These are phyloP conservation scores for Puffinus mauretanicus DNA, from an alignment of 2,113 vertebrate genomes.

Conservation along the genomic window DNA sequence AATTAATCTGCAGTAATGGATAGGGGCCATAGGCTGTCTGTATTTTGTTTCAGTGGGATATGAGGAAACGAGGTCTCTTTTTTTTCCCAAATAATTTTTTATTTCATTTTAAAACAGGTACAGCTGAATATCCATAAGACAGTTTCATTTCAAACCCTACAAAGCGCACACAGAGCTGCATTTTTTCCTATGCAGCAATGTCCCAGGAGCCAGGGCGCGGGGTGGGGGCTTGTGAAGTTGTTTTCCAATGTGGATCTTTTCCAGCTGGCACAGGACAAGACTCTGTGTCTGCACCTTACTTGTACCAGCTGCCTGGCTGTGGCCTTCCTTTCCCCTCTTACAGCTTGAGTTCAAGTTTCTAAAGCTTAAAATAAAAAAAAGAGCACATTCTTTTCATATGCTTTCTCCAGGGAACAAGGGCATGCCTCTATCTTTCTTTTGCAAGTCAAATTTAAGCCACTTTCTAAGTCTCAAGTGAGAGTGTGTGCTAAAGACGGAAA, in stretches of 20 bases:
- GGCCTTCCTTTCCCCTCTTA: not conserved
- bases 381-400: not conserved
- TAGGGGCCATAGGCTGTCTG: not conserved
- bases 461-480: not conserved
- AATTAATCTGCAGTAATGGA: not conserved
- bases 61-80: not conserved
- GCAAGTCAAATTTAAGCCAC: constrained; percentile 3
- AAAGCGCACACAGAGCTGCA: not conserved
- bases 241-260: not conserved
- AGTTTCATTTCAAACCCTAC: not conserved
- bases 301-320: not conserved
- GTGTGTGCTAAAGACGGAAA: not conserved
- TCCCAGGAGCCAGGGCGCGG: not conserved
- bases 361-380: not conserved
- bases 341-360: not conserved
- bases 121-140: not conserved
- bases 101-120: not conserved
- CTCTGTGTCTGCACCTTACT: not conserved
- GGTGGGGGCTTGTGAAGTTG: not conserved
- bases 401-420: not conserved
- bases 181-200: not conserved
- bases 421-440: not conserved
- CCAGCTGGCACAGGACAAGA: not conserved
- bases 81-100: not conserved
- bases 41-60: not conserved